These are phyloP conservation scores for Tolmerus cingulatus DNA, from an alignment of 2,888 invertebrate species.

Conservation along the genomic window DNA sequence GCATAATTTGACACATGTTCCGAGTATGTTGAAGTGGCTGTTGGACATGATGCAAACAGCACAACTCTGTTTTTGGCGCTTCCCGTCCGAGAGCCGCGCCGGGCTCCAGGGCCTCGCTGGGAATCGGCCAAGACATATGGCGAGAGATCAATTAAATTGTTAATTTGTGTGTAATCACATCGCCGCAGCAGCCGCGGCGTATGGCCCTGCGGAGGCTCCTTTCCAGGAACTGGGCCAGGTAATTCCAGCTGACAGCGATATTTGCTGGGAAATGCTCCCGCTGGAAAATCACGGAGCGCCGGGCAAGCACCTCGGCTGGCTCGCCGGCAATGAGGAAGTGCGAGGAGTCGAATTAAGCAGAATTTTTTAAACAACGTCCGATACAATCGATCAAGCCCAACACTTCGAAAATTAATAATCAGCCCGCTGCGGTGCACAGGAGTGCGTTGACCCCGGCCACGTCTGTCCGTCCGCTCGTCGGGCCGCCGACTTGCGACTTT, in stretches of 20 bases:
- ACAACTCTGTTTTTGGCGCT: constrained; percentile 32
- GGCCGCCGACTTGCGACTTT: neutral
- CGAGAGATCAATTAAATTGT: constrained; percentile 41
- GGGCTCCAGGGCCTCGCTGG: neutral
- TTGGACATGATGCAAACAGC: constrained; percentile 37
- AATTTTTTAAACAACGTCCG: neutral
- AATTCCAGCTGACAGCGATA: neutral
- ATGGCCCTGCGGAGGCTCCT: neutral
- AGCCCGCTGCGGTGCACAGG: neutral
- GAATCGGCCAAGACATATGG: neutral
- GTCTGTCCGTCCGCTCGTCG: neutral
- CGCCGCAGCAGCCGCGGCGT: neutral
- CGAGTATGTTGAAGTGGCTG: constrained; percentile 27
- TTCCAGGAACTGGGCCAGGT: neutral
- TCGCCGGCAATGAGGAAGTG: constrained; percentile 9
- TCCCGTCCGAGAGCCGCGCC: neutral
- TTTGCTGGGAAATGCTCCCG: neutral
- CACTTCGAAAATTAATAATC: constrained; percentile 35
- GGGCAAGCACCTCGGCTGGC: neutral
- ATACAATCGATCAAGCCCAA: constrained; percentile 30
- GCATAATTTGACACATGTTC: constrained; percentile 42
- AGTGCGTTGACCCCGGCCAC: neutral
- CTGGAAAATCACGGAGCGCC: neutral
- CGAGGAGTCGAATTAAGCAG: neutral
- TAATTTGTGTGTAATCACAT: constrained; percentile 44